A percentile compares a stretch with the other conserved stretches of the same genome.
Evolutionary conservation across 2,113 vertebrate genomes (phyloP).

Genomic region (Cairina moschata): DNA sequence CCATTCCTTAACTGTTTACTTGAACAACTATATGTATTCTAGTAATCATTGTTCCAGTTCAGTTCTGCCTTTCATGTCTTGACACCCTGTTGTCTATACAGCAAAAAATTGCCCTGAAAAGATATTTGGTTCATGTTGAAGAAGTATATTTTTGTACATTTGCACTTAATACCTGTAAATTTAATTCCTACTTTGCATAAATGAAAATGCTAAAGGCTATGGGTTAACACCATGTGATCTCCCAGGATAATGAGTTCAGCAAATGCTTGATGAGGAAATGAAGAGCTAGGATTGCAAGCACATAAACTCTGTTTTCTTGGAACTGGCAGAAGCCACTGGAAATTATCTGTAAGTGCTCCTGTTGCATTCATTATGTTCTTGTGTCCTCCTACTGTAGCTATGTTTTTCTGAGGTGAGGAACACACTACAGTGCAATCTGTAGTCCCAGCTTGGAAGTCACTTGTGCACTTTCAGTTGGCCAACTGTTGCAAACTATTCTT

Average conservation of each 20-base stretch:
- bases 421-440: background rate
- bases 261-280: conserved; percentile 62
- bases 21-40: background rate
- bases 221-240: background rate
- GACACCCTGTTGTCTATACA: background rate
- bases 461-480: background rate
- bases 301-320: conserved; percentile 32
- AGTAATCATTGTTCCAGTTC: background rate
- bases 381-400: background rate
- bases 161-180: background rate
- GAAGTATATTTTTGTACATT: background rate
- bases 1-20: background rate
- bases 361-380: conserved; percentile 40
- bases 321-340: conserved; percentile 52
- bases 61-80: background rate
- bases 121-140: background rate
- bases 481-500: background rate
- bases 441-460: background rate
- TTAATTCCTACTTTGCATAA: background rate
- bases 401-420: conserved; percentile 22
- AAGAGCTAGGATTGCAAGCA: background rate
- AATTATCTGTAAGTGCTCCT: conserved; percentile 52
- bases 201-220: background rate
- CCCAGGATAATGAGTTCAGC: conserved; percentile 38
- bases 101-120: background rate